Base-by-base conservation (phyloP, 2,888 invertebrate genomes). In the Cantharis lateralis region DNA sequence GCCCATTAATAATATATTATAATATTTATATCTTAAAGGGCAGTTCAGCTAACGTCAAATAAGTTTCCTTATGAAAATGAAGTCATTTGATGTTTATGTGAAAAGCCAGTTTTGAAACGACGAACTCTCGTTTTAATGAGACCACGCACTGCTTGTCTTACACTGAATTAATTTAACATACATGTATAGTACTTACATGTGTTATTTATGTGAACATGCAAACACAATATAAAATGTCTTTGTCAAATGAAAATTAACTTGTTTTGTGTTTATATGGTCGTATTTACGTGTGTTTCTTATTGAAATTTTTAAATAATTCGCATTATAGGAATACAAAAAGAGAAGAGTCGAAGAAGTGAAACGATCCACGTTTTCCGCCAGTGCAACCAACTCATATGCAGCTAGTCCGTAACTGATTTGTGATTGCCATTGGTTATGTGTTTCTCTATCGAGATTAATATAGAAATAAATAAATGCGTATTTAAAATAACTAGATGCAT, bases 141-240 rank as follows among this genome's bases (percentile, higher is more conserved):
- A 82, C 81, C 83, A 83, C 83, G 83, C 82, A 83, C 82, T 82
- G 82, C 82, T 82, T 81, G 82, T 83, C 82, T 82, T 83, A 83
- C 83, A 83, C 82, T 76, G 81, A 80, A 83, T 83, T 83, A 83
- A 83, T 83, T 82, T 78, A 80, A 79, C 77, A 81, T 81, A 78
- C 82, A 79, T 78, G 80, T 81, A 81, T 79, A 72, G 24, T 81
- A 76, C 77, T 78, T 80, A 75, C 79, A 80, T 80, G 77, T 79
- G 80, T 82, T 80, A 81, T 81, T 82, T 82, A 82, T 80, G 79
- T 80, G 79, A 72, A 75, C 81, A 82, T 78, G 80, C 79, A 80
- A 81, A 74, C 79, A 81, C 80, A 81, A 79, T 81, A 79, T 79
- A 78, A 77, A 74, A 75, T 74, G 78, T 80, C 77, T 76, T 68